phyloP scores from a whole-genome alignment of 53 echinoderm and acorn worm genomes.

The Luidia sarsii region DNA sequence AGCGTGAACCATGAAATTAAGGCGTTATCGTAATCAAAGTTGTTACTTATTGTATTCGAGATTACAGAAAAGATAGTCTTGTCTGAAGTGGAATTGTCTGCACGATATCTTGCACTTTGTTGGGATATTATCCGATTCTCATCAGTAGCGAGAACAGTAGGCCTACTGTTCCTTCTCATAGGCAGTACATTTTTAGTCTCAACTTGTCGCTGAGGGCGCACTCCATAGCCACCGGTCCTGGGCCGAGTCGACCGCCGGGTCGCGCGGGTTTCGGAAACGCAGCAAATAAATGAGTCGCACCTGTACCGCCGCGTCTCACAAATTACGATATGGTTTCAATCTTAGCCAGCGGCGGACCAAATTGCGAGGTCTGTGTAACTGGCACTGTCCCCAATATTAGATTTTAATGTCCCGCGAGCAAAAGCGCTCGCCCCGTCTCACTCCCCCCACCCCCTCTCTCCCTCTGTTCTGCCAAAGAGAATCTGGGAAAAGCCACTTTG shows the following conservation, averaged over 20 bases:
- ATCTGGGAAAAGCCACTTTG: slow-evolving; percentile 40
- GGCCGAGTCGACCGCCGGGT: background rate
- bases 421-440: no score
- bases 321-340: slow-evolving; percentile 57
- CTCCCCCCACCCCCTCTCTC: no score
- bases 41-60: no score
- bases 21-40: no score
- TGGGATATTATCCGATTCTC: no score
- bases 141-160: no score
- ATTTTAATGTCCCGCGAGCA: slow-evolving; percentile 53
- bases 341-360: slow-evolving; percentile 34
- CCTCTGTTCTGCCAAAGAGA: slow-evolving; percentile 36
- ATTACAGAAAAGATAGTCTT: no score
- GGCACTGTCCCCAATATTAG: slow-evolving; percentile 58
- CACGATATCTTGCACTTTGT: no score
- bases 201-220: slow-evolving; percentile 38
- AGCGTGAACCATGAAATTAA: no score
- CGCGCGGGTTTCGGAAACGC: slow-evolving; percentile 20
- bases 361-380: slow-evolving; percentile 44
- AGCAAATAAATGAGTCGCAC: slow-evolving; percentile 52
- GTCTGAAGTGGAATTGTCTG: no score
- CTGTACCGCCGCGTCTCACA: slow-evolving; percentile 47
- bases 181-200: no score
- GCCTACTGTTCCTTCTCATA: no score
- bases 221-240: slow-evolving; percentile 22